Evolutionary conservation across 1,140 invertebrate genomes (phyloP).

Genomic region (Phocides pigmalion): DNA sequence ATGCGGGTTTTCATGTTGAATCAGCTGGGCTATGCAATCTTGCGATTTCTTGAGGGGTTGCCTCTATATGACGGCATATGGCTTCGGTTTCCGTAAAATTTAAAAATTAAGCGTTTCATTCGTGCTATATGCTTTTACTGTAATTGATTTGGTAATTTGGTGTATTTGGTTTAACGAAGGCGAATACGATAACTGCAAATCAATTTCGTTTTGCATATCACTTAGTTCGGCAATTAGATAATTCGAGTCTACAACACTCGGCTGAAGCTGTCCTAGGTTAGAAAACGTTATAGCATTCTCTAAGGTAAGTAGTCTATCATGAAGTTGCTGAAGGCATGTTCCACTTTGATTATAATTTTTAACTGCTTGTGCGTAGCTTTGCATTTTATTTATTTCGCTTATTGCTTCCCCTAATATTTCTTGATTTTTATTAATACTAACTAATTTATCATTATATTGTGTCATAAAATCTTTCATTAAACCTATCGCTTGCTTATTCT

Average conservation of each 20-base stretch:
- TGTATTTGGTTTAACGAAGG: slow-evolving; percentile 12
- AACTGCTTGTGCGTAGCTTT: no score
- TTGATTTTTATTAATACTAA: no score
- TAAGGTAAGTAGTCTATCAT: slow-evolving; percentile 40
- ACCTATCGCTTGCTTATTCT: slow-evolving; percentile 32
- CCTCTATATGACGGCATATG: slow-evolving; percentile 45
- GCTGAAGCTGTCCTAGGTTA: slow-evolving; percentile 39
- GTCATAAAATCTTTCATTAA: slow-evolving; percentile 35
- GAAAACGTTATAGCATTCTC: slow-evolving; percentile 46
- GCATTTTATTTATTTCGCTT: no score
- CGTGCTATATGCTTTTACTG: slow-evolving; percentile 14
- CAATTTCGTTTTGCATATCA: slow-evolving; percentile 36
- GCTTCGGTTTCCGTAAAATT: slow-evolving; percentile 31
- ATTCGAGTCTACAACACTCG: slow-evolving; percentile 35
- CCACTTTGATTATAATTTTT: no score
- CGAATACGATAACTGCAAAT: slow-evolving; percentile 18
- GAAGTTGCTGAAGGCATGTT: slow-evolving; percentile 10
- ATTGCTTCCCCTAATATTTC: no score
- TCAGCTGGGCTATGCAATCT: slow-evolving; percentile 28
- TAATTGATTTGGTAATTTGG: slow-evolving; percentile 12
- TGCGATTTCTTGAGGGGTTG: slow-evolving; percentile 2
- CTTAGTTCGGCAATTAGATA: slow-evolving; percentile 33
- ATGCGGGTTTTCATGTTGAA: slow-evolving; percentile 11
- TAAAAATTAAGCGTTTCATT: slow-evolving; percentile 25
- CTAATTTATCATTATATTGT: no score